Percentiles rank a stretch among this genome's conserved stretches.
Evolutionary conservation across 2,113 vertebrate genomes (phyloP).

Genomic region (Oxygymnocypris stewartii): DNA sequence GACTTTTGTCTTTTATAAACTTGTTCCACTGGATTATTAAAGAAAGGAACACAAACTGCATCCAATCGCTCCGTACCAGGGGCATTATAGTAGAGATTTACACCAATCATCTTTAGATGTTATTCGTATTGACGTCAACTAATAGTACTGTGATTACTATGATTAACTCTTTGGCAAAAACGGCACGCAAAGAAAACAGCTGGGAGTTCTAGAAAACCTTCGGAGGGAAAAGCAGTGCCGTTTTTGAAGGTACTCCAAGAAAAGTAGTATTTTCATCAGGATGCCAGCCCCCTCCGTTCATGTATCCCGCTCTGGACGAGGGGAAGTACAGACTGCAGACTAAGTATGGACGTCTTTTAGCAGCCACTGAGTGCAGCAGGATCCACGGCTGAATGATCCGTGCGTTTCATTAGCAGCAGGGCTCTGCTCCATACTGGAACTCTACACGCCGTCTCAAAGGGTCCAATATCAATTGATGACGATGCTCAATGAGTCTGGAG

Average conservation of each 20-base stretch:
- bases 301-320: background rate
- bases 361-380: background rate
- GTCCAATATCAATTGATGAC: background rate
- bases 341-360: conserved; percentile 32
- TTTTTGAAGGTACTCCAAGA: conserved; percentile 61
- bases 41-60: conserved; percentile 52
- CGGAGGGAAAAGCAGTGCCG: conserved; percentile 53
- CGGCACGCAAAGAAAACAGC: conserved; percentile 65
- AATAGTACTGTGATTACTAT: conserved; percentile 66
- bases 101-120: conserved; percentile 60
- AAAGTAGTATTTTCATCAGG: conserved; percentile 57
- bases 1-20: conserved; percentile 27
- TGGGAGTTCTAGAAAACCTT: conserved; percentile 55
- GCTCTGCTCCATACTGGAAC: conserved; percentile 45
- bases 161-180: conserved; percentile 67
- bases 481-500: background rate
- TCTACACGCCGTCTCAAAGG: background rate
- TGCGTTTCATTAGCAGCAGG: conserved; percentile 37
- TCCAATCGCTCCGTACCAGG: conserved; percentile 65
- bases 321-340: conserved; percentile 3
- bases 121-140: conserved; percentile 69
- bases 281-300: conserved; percentile 31
- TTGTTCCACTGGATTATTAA: conserved; percentile 45
- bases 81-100: conserved; percentile 64
- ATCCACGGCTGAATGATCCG: conserved; percentile 27